These are phyloP conservation scores for Genyomyrus donnyi DNA, from an alignment of 2,113 vertebrate genomes.

Conservation along the genomic window DNA sequence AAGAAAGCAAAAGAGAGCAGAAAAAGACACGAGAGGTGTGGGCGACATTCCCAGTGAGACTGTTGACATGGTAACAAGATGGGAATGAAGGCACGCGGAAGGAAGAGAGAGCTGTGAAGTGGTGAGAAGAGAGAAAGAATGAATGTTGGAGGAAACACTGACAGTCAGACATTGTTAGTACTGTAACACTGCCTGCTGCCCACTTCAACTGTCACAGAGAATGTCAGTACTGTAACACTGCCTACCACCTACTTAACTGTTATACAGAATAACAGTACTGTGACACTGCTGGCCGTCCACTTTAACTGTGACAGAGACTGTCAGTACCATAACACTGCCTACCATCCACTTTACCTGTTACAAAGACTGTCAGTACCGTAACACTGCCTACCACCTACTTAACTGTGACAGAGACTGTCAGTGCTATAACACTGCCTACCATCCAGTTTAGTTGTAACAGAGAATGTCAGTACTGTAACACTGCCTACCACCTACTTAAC, in stretches of 20 bases:
- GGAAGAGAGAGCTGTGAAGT: slow-evolving; percentile 39
- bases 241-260: neutral
- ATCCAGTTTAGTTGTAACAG: neutral
- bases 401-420: neutral
- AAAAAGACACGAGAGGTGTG: slow-evolving; percentile 41
- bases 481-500: too few species aligned
- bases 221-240: neutral
- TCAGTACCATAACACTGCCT: neutral
- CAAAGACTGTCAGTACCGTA: neutral
- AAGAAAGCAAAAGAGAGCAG: slow-evolving; percentile 21
- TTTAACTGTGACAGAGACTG: neutral
- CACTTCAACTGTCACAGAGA: neutral
- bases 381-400: neutral
- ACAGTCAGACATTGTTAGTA: neutral
- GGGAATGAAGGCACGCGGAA: slow-evolving; percentile 47
- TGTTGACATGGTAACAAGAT: slow-evolving; percentile 64
- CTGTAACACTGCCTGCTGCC: neutral
- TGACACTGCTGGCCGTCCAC: neutral
- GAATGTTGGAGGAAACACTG: neutral
- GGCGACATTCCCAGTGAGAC: slow-evolving; percentile 52
- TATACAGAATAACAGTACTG: neutral
- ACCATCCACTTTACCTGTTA: neutral
- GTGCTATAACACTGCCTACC: neutral
- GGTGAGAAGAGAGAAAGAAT: slow-evolving; percentile 34
- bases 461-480: neutral